These are phyloP conservation scores for Aromia moschata DNA, from an alignment of 2,888 invertebrate species.

Conservation along the genomic window DNA sequence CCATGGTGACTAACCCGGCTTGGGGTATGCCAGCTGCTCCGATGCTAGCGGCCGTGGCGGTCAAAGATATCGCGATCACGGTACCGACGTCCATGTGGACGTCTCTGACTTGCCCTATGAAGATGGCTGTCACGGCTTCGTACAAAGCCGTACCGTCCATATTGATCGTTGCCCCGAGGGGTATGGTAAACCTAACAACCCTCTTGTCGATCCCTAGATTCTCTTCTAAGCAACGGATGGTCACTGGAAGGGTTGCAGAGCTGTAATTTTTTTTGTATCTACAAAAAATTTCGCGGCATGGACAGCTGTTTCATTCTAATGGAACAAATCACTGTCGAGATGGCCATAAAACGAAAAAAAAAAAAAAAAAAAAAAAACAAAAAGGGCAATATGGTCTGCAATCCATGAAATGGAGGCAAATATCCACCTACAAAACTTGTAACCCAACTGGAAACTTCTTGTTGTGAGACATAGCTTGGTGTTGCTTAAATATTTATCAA, in stretches of 20 bases:
- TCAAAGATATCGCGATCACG: slow-evolving; percentile 78
- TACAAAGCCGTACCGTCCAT: slow-evolving; percentile 98
- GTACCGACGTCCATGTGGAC: slow-evolving; percentile 71
- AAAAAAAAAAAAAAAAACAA: too few species aligned
- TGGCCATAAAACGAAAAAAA: too few species aligned
- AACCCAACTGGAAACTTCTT: too few species aligned
- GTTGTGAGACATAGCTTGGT: too few species aligned
- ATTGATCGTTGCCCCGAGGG: slow-evolving; percentile 97
- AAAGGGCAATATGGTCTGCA: too few species aligned
- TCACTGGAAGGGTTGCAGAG: slow-evolving; percentile 95
- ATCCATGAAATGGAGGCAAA: too few species aligned
- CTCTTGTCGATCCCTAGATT: slow-evolving; percentile 90
- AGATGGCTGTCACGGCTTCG: slow-evolving; percentile 97
- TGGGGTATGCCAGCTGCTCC: slow-evolving; percentile 83
- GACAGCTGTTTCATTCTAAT: too few species aligned
- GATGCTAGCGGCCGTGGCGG: slow-evolving; percentile 80
- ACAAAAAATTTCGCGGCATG: too few species aligned
- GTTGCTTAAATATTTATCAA: too few species aligned
- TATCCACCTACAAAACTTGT: too few species aligned
- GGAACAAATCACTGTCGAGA: too few species aligned
- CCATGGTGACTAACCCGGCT: slow-evolving; percentile 64
- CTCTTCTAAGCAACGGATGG: slow-evolving; percentile 60
- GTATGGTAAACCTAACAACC: slow-evolving; percentile 93
- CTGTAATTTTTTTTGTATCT: too few species aligned
- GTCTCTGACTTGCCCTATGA: slow-evolving; percentile 90